Evolutionary conservation across 2,113 vertebrate species (phyloP), one percentile per base, ranked within the genome.

Genomic region (Corvus cornix): DNA sequence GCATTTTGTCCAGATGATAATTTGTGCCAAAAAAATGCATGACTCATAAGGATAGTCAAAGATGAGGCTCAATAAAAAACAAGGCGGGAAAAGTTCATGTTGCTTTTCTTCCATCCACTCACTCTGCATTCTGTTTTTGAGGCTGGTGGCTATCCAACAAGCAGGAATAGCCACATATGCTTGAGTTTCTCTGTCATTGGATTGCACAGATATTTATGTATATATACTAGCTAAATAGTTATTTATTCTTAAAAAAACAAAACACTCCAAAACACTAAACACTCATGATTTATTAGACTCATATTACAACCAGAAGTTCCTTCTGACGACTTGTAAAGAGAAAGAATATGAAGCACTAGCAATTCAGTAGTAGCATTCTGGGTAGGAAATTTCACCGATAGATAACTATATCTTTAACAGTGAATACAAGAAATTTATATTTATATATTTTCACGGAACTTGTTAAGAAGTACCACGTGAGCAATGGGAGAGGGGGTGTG

Each of bases 401-500:
- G 17, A 6, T 27, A 63, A 18, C 1, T 17, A 3, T 9, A 13
- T 31, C 14, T 63, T 55, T 59, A 81, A 27, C 7, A 49, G 28
- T 1, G 3, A 44, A 20, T 6, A 33, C 28, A 67, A 69, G 6
- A 62, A 39, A 64, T 10, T 24, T 2, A 5, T 7, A 7, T 22
- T 21, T 35, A 7, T 46, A 75, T 39, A 20, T 55, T 69, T n/a
- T 9, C 51, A 30, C 23, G 26, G 16, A 79, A 75, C 15, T 35
- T 23, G n/a, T 43, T 18, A 11, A 58, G 10, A 21, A 60, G 31
- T 3, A 4, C 31, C 3, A 3, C 12, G 13, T 2, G 37, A 48
- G 11, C 31, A 22, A 3, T 0, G 46, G 11, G 27, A 13, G 22
- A 26, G 13, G 6, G 7, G 3, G 5, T 8, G 19, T 0, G 35